Base-by-base conservation (phyloP, 2,797 vertebrate genomes). In the Champsocephalus gunnari region DNA sequence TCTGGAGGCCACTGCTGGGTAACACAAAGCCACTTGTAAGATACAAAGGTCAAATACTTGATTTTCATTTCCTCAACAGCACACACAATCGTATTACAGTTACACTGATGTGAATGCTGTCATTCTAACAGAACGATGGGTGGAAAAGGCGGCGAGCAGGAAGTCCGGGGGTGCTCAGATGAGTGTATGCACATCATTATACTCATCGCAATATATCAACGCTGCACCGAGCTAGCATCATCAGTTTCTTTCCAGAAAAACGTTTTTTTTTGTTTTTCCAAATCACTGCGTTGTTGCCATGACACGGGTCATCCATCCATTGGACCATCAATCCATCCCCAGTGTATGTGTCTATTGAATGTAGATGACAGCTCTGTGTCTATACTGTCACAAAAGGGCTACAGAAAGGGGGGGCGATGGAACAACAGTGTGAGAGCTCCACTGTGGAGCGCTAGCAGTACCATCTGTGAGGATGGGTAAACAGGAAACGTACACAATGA, bases 401-500 rank as follows among this genome's bases (percentile, higher is more conserved):
- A 91, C 92, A 94, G 93, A 93, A 84, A 90, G 87, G 71, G 48
- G 78, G 76, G 86, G 77, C 53, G 68, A 90, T 75, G 85, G 90
- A 90, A 90, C 85, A 89, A 93, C 91, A 91, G 92, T 76, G 91
- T 85, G 82, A 91, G 85, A 87, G 91, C 82, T 89, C 66, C 81
- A 92, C 87, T 89, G 88, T 88, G 82, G 81, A 83, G 81, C 67
- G 45, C 89, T 93, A 92, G 91, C 89, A 88, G 88, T 92, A 85
- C 94, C 94, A 95, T 95, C 92, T 95, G 93, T 90, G 91, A 70
- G 65, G 85, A 89, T 75, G 81, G 91, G 83, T 92, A 93, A 94
- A 93, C 92, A 93, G 93, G 92, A 94, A 94, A 89, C 71, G 1
- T 88, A 89, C 92, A 94, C 93, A 93, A 91, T 92, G 90, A 93